phyloP scores from a whole-genome alignment of 1,140 invertebrate genomes.

The Coptotermes formosanus region DNA sequence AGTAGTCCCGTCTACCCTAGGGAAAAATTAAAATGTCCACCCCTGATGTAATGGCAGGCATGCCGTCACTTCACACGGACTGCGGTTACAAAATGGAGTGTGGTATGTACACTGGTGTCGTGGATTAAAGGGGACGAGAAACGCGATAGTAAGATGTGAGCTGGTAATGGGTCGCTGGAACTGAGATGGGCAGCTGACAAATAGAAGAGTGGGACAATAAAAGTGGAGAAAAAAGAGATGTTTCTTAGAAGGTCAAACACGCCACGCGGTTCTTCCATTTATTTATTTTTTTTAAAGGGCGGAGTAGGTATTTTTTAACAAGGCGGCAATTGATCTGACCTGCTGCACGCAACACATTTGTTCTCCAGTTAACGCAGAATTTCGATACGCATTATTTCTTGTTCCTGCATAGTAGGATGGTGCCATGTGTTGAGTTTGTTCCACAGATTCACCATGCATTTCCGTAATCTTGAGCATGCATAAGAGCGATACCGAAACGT shows the following conservation, averaged over 20 bases:
- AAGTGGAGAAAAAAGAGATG: not conserved
- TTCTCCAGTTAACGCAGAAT: not conserved
- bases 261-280: not conserved
- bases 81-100: not conserved
- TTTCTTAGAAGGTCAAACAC: not conserved
- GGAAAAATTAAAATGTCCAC: not conserved
- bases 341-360: not conserved
- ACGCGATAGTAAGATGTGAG: not conserved
- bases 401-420: no score
- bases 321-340: not conserved
- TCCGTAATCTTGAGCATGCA: no score
- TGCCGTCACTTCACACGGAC: not conserved
- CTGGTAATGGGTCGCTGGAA: not conserved
- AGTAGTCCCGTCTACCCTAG: no score
- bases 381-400: no score
- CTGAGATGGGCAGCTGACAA: not conserved
- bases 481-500: no score
- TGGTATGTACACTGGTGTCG: not conserved
- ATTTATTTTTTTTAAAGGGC: not conserved
- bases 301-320: not conserved
- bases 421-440: no score
- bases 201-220: not conserved
- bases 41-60: not conserved
- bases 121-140: not conserved
- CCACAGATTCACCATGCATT: no score